Percentiles rank a stretch among this genome's conserved stretches.
These are phyloP conservation scores for Drosophila guanche DNA, from an alignment of 1,140 invertebrate species.

Conservation along the genomic window DNA sequence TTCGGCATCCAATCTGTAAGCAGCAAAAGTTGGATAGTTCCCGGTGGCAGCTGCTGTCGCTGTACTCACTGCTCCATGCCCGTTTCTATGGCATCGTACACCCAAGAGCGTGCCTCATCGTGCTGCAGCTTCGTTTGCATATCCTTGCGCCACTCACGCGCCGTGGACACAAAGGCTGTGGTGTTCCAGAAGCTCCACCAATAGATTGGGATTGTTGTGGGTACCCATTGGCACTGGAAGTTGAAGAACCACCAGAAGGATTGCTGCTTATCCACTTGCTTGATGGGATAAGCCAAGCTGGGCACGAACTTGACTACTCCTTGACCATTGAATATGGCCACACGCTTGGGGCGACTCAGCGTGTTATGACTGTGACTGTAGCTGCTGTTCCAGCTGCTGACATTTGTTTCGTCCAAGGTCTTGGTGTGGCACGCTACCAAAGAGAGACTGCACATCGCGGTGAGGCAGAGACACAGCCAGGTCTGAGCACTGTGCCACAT, in stretches of 20 bases:
- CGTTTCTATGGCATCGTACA: constrained; percentile 59
- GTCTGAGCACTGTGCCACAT: constrained; percentile 29
- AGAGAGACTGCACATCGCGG: constrained; percentile 7
- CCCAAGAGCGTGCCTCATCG: constrained; percentile 55
- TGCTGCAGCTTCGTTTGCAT: constrained; percentile 46
- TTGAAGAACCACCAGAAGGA: constrained; percentile 71
- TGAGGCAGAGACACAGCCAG: constrained; percentile 30
- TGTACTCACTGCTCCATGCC: constrained; percentile 59
- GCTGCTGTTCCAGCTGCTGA: constrained; percentile 8
- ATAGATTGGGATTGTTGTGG: constrained; percentile 61
- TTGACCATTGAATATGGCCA: constrained; percentile 70
- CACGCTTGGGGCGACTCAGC: constrained; percentile 54
- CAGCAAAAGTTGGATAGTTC: not conserved
- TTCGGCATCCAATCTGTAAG: constrained; percentile 40
- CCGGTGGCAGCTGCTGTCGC: not conserved
- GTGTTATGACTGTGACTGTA: not conserved
- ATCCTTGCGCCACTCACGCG: constrained; percentile 63
- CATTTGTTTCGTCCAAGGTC: not conserved
- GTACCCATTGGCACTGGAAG: constrained; percentile 62
- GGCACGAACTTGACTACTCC: constrained; percentile 63
- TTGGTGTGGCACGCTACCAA: constrained; percentile 20
- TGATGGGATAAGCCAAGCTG: constrained; percentile 63
- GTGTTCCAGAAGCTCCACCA: constrained; percentile 82
- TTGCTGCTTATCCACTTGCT: constrained; percentile 56
- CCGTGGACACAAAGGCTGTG: constrained; percentile 64